Evolutionary conservation across 1,140 invertebrate species (phyloP).

Genomic region (Drosophila bocqueti): DNA sequence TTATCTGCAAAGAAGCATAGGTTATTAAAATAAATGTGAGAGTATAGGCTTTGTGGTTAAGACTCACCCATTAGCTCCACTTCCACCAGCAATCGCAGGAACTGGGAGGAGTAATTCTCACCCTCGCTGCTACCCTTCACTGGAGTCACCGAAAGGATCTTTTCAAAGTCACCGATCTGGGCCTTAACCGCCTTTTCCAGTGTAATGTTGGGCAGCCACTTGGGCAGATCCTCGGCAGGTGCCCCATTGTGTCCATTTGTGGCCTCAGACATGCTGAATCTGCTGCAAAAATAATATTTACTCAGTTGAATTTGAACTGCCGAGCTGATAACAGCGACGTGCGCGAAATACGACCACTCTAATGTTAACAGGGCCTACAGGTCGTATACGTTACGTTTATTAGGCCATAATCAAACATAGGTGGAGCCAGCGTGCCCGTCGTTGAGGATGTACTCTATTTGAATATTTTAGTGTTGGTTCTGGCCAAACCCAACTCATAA

Average conservation of each 20-base stretch:
- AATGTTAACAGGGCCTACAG: constrained; percentile 3
- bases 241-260: constrained; percentile 48
- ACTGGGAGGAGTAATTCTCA: constrained; percentile 67
- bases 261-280: constrained; percentile 55
- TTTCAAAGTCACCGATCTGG: constrained; percentile 59
- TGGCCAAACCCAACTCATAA: constrained; percentile 12
- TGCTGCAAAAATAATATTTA: constrained; percentile 6
- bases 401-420: constrained; percentile 32
- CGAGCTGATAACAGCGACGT: constrained; percentile 6
- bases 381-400: constrained; percentile 40
- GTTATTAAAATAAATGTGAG: background rate
- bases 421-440: constrained; percentile 23
- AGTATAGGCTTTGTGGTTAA: background rate
- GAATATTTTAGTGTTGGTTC: background rate
- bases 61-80: constrained; percentile 65
- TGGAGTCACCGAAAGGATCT: constrained; percentile 40
- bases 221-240: constrained; percentile 38
- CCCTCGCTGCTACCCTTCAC: constrained; percentile 39
- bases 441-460: background rate
- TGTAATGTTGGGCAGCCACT: constrained; percentile 66
- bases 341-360: background rate
- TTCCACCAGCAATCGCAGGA: constrained; percentile 63
- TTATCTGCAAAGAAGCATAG: constrained; percentile 34
- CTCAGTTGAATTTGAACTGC: background rate
- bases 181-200: constrained; percentile 62